Percentiles rank a stretch among this genome's conserved stretches.
These are phyloP conservation scores for Lerista edwardsae DNA, from an alignment of 2,797 vertebrate species.

Conservation along the genomic window DNA sequence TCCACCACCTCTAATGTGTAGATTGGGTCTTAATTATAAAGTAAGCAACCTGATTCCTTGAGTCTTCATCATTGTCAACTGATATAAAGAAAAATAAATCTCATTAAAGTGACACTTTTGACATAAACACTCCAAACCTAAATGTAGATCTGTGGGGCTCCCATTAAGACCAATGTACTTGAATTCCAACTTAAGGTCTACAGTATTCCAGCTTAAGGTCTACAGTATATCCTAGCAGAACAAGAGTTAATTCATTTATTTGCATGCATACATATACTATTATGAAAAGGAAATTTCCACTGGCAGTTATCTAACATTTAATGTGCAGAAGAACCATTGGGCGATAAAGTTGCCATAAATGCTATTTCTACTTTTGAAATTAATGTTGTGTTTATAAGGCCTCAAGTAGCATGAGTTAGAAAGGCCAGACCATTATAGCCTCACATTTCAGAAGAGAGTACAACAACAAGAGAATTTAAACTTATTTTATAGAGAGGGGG, in stretches of 20 bases:
- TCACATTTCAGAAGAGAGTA: slow-evolving; percentile 39
- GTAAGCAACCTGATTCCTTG: not conserved
- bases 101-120: not conserved
- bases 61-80: not conserved
- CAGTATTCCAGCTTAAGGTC: no score
- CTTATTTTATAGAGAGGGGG: slow-evolving; percentile 62
- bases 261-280: not conserved
- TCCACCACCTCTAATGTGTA: no score
- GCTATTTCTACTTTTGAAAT: slow-evolving; percentile 55
- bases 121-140: not conserved
- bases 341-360: slow-evolving; percentile 56
- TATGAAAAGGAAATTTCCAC: slow-evolving; percentile 37
- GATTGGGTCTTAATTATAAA: not conserved
- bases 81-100: not conserved
- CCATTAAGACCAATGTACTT: not conserved
- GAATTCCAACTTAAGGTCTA: not conserved
- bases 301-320: slow-evolving; percentile 42
- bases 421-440: slow-evolving; percentile 59
- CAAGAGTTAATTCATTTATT: not conserved
- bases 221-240: not conserved
- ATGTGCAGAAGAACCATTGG: slow-evolving; percentile 27
- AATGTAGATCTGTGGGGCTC: not conserved
- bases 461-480: slow-evolving; percentile 68
- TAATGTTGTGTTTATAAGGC: slow-evolving; percentile 55
- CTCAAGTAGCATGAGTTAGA: slow-evolving; percentile 42